Evolutionary conservation across 2,888 invertebrate genomes (phyloP).

Genomic region (Chymomyza amoena): DNA sequence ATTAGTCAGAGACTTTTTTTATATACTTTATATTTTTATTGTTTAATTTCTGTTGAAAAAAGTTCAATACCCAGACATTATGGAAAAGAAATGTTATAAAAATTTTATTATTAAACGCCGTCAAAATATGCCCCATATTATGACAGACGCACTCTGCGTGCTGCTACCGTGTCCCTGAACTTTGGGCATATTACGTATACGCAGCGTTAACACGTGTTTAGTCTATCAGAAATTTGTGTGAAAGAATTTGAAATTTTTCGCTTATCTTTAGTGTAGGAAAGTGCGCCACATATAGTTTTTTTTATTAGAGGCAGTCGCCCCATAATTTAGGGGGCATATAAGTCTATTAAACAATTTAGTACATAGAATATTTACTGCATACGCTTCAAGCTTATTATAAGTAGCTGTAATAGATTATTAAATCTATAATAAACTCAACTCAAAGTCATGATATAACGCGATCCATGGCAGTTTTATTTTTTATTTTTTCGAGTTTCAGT

Average conservation of each 20-base stretch:
- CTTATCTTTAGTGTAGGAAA: no score
- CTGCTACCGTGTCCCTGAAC: neutral
- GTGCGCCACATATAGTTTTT: neutral
- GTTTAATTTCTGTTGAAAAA: neutral
- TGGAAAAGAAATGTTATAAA: no score
- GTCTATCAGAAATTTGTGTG: neutral
- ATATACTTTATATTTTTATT: neutral
- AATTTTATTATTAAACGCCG: neutral
- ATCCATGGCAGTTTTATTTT: neutral
- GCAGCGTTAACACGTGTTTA: neutral
- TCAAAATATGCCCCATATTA: neutral
- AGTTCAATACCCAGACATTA: neutral
- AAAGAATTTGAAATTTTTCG: no score
- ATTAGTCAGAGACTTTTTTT: neutral
- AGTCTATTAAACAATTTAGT: no score
- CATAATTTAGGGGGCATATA: neutral
- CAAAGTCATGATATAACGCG: neutral
- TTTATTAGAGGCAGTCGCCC: neutral
- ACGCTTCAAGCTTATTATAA: neutral
- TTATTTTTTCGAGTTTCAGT: neutral
- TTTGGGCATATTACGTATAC: conserved; percentile 1
- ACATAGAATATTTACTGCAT: neutral
- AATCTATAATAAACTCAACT: neutral
- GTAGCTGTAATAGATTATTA: neutral
- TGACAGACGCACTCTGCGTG: no score